phyloP scores from a whole-genome alignment of 2,113 vertebrate species.

The Syrmaticus mikado region DNA sequence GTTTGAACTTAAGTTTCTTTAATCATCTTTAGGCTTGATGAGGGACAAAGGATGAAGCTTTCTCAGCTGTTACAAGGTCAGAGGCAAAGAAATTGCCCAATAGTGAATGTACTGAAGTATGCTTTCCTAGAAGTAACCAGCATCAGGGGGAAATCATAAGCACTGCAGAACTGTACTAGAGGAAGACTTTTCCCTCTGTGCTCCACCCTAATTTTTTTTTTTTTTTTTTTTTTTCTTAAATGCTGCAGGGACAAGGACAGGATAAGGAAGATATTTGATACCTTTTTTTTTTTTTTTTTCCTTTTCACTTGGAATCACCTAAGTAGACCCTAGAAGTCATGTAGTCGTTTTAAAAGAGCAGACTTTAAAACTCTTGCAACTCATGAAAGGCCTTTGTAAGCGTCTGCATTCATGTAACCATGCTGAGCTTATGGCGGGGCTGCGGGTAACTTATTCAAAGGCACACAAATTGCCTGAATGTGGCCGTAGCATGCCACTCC shows the following conservation, averaged over 20 bases:
- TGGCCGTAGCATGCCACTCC: not conserved
- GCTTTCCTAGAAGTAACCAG: not conserved
- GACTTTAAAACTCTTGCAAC: not conserved
- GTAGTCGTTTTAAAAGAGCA: not conserved
- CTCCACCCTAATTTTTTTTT: accelerated
- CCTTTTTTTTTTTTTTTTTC: too few species aligned
- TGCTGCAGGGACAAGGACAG: not conserved
- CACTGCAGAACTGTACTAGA: not conserved
- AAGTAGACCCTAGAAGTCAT: not conserved
- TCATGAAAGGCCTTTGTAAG: not conserved
- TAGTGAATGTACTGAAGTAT: not conserved
- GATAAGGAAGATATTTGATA: not conserved
- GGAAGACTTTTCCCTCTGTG: not conserved
- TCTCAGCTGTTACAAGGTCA: not conserved
- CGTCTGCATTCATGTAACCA: accelerated
- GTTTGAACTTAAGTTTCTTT: not conserved
- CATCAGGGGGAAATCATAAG: not conserved
- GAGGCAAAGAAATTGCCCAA: not conserved
- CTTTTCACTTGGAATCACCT: not conserved
- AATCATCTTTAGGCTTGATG: not conserved
- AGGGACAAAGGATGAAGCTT: not conserved
- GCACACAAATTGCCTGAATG: too few species aligned
- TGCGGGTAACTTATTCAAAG: not conserved
- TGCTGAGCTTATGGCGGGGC: too few species aligned
- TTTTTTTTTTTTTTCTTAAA: not conserved